phyloP scores from a whole-genome alignment of 2,888 invertebrate genomes.

The Pachymerium ferrugineum region DNA sequence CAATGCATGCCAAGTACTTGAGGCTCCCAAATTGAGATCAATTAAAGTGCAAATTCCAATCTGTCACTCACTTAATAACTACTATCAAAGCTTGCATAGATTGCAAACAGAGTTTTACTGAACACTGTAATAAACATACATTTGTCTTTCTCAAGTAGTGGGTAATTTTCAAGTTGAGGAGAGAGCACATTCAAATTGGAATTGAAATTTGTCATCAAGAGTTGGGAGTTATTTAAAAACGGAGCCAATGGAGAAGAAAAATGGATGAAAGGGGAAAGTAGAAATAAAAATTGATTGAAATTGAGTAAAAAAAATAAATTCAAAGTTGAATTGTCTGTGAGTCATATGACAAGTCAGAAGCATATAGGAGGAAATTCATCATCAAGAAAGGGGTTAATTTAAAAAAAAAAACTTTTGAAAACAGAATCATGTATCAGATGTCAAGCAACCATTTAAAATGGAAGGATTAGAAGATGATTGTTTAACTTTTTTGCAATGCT shows the following conservation, averaged over 20 bases:
- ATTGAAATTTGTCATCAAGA: constrained; percentile 22
- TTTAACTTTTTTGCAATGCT: neutral
- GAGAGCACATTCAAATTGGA: neutral
- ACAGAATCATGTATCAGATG: too few species aligned
- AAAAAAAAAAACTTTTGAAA: neutral
- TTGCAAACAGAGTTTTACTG: constrained; percentile 24
- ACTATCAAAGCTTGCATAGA: neutral
- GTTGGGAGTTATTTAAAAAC: neutral
- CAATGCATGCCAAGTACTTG: constrained; percentile 5
- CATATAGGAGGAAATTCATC: too few species aligned
- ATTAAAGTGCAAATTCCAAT: constrained; percentile 25
- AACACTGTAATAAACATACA: constrained; percentile 24
- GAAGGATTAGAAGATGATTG: too few species aligned
- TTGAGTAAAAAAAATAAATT: too few species aligned
- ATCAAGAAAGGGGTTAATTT: too few species aligned
- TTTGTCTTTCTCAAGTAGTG: constrained; percentile 7
- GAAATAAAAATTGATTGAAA: neutral
- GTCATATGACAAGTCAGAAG: too few species aligned
- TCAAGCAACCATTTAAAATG: too few species aligned
- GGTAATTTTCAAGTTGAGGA: neutral
- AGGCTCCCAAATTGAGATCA: neutral
- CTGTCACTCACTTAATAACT: constrained; percentile 27
- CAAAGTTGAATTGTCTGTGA: too few species aligned
- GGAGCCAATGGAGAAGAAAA: neutral
- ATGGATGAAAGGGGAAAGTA: neutral